Evolutionary conservation across 2,888 invertebrate genomes (phyloP).

Genomic region (Nomada flava): DNA sequence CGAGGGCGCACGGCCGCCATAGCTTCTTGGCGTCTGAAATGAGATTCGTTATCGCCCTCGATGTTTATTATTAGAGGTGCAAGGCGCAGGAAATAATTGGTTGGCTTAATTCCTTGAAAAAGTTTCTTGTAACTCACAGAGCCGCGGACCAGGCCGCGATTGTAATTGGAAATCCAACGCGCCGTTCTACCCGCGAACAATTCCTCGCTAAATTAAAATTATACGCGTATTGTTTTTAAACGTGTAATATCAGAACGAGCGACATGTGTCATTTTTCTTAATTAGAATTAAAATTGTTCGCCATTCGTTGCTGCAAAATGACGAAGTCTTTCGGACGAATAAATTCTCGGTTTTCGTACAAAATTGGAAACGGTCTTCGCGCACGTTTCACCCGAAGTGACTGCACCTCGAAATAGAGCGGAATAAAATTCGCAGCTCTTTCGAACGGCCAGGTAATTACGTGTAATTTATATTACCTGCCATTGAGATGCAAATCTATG

Average conservation of each 20-base stretch:
- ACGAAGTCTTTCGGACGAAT: background rate
- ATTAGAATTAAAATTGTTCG: background rate
- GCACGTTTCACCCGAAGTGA: constrained; percentile 66
- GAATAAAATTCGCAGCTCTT: constrained; percentile 81
- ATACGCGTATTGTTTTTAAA: no score
- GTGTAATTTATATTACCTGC: constrained; percentile 84
- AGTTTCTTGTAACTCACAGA: constrained; percentile 29
- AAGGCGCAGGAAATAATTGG: constrained; percentile 60
- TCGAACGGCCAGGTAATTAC: constrained; percentile 81
- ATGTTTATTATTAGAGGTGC: constrained; percentile 71
- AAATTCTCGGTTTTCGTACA: constrained; percentile 27
- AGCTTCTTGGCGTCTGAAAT: constrained; percentile 48
- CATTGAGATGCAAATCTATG: constrained; percentile 83
- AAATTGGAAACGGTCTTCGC: constrained; percentile 42
- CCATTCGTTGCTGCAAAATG: constrained; percentile 4
- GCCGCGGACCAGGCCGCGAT: constrained; percentile 23
- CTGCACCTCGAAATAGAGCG: constrained; percentile 76
- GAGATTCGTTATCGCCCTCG: constrained; percentile 70
- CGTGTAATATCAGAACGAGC: no score
- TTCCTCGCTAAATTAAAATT: background rate
- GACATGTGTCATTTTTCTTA: no score
- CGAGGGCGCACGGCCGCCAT: constrained; percentile 27
- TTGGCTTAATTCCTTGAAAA: constrained; percentile 51
- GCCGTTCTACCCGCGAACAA: background rate
- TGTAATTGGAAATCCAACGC: constrained; percentile 45